Percentiles rank a stretch among this genome's conserved stretches.
phyloP scores from a whole-genome alignment of 1,140 invertebrate genomes.

The Triops cancriformis region DNA sequence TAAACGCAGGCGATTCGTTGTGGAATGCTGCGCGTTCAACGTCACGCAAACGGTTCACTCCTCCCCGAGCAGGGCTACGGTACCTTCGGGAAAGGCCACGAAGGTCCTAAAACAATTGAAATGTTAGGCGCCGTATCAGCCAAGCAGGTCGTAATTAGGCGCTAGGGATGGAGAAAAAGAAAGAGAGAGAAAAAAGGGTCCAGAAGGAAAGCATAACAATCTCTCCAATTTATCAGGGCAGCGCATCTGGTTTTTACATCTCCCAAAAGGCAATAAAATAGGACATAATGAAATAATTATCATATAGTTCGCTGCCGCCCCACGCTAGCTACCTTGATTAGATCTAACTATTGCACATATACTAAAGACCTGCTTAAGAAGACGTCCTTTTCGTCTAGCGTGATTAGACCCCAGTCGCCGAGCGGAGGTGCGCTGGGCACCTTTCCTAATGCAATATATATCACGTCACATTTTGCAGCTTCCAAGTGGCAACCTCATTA shows the following conservation, averaged over 20 bases:
- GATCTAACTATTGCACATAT: not conserved
- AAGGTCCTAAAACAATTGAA: not conserved
- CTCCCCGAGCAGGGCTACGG: not conserved
- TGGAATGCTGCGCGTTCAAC: not conserved
- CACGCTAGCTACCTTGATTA: constrained; percentile 1
- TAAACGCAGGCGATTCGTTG: not conserved
- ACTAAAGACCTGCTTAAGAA: not conserved
- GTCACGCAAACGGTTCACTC: not conserved
- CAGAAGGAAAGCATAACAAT: not conserved
- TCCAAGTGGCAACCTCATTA: constrained; percentile 9
- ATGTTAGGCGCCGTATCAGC: not conserved
- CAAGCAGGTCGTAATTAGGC: not conserved
- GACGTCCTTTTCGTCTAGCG: not conserved
- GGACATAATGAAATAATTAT: constrained; percentile 2
- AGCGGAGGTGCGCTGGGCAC: not conserved
- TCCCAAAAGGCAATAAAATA: not conserved
- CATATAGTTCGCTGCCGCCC: not conserved
- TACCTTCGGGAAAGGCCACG: not conserved
- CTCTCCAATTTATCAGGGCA: not conserved
- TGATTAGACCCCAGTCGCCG: not conserved
- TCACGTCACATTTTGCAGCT: constrained; percentile 1
- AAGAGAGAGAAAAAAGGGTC: not conserved
- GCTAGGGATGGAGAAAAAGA: not conserved
- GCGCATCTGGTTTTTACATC: constrained; percentile 10
- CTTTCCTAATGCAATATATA: not conserved